These are phyloP conservation scores for Nomada goodeniana DNA, from an alignment of 2,888 invertebrate species.

Conservation along the genomic window DNA sequence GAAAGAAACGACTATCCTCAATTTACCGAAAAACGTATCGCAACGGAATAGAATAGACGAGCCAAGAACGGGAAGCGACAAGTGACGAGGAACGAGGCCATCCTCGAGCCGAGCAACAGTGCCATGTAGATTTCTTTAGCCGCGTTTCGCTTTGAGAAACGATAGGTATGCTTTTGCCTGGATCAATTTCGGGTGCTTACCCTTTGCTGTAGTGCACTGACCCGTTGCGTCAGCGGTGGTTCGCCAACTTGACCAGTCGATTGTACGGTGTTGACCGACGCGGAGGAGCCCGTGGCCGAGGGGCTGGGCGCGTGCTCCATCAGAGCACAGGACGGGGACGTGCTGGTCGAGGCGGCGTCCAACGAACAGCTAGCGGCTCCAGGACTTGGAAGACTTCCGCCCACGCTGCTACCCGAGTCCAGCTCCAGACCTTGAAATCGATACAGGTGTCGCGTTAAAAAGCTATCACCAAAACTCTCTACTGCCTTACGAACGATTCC, in stretches of 20 bases:
- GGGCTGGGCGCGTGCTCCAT: conserved; percentile 83
- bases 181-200: conserved; percentile 89
- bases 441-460: neutral
- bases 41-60: neutral
- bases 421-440: conserved; percentile 85
- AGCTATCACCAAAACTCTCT: neutral
- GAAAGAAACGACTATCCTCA: neutral
- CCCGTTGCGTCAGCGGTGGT: conserved; percentile 86
- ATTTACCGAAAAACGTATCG: no score
- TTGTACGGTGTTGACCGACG: conserved; percentile 88
- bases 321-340: conserved; percentile 81
- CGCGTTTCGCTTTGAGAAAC: conserved; percentile 1
- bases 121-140: conserved; percentile 15
- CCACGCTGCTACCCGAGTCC: conserved; percentile 90
- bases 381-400: conserved; percentile 92
- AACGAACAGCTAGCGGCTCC: conserved; percentile 90
- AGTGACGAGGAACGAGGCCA: neutral
- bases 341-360: conserved; percentile 86
- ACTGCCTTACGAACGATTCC: neutral
- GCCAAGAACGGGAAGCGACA: no score
- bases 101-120: conserved; percentile 12
- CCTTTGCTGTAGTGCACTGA: conserved; percentile 93
- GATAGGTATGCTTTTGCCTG: conserved; percentile 81
- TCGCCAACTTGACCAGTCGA: conserved; percentile 87
- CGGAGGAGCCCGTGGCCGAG: conserved; percentile 84